Evolutionary conservation across 2,113 vertebrate species (phyloP).

Genomic region (Alosa alosa): DNA sequence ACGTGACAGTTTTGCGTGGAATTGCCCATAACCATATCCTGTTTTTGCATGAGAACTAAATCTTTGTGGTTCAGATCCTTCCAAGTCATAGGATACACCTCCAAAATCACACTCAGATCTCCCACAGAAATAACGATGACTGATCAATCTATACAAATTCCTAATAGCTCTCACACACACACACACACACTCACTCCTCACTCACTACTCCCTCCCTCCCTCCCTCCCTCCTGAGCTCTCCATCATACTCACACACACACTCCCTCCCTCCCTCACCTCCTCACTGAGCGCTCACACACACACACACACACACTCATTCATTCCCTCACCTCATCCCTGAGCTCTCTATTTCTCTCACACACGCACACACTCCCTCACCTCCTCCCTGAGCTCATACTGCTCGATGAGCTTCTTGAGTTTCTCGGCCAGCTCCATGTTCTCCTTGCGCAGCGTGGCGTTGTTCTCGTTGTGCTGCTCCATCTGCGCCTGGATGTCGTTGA

Average conservation of each 20-base stretch:
- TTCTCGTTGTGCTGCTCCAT: constrained; percentile 98
- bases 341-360: not conserved
- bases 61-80: no score
- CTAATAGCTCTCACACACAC: not conserved
- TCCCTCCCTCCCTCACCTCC: not conserved
- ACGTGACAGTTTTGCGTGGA: no score
- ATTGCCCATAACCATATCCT: no score
- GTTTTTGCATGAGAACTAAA: no score
- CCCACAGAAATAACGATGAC: no score
- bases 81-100: no score
- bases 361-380: constrained; percentile 69
- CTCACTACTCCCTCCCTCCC: not conserved
- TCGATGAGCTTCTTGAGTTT: constrained; percentile 96
- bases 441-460: constrained; percentile 89
- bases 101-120: no score
- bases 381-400: constrained; percentile 94
- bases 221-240: not conserved
- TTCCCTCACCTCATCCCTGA: constrained; percentile 74
- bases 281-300: not conserved
- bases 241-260: not conserved
- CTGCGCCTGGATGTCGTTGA: constrained; percentile 96
- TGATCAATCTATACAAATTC: not conserved
- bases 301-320: not conserved
- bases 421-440: constrained; percentile 94
- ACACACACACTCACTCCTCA: not conserved